Evolutionary conservation across 2,888 invertebrate species (phyloP).

Genomic region (Odontomyia ornata): DNA sequence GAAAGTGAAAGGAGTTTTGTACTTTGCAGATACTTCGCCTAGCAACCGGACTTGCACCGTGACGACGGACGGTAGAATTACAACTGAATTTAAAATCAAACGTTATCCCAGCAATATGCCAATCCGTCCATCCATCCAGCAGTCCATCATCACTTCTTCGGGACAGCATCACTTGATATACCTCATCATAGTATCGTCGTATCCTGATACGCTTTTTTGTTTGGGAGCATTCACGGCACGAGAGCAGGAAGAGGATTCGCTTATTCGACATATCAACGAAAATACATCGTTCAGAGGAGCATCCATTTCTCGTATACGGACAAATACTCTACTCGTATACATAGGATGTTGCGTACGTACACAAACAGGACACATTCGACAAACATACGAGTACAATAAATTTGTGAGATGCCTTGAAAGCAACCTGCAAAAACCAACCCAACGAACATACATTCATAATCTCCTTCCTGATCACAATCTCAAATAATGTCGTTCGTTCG

Average conservation of each 20-base stretch:
- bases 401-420: neutral
- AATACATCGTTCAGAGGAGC: slow-evolving; percentile 12
- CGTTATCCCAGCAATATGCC: slow-evolving; percentile 64
- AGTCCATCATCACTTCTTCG: slow-evolving; percentile 17
- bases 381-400: slow-evolving; percentile 3
- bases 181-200: neutral
- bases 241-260: slow-evolving; percentile 3
- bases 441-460: neutral
- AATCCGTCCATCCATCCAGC: slow-evolving; percentile 34
- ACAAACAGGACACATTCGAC: neutral
- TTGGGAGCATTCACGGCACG: neutral
- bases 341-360: neutral
- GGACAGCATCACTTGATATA: slow-evolving; percentile 15
- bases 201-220: neutral
- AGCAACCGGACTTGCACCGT: slow-evolving; percentile 63
- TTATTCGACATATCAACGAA: slow-evolving; percentile 22
- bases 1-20: slow-evolving; percentile 55
- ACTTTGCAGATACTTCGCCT: slow-evolving; percentile 55
- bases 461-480: neutral
- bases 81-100: slow-evolving; percentile 65
- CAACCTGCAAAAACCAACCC: neutral
- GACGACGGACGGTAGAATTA: slow-evolving; percentile 65
- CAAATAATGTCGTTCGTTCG: neutral
- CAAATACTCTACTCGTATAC: neutral
- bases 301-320: neutral